Evolutionary conservation across 1,140 invertebrate species (phyloP).

Genomic region (Saccostrea glomerata): DNA sequence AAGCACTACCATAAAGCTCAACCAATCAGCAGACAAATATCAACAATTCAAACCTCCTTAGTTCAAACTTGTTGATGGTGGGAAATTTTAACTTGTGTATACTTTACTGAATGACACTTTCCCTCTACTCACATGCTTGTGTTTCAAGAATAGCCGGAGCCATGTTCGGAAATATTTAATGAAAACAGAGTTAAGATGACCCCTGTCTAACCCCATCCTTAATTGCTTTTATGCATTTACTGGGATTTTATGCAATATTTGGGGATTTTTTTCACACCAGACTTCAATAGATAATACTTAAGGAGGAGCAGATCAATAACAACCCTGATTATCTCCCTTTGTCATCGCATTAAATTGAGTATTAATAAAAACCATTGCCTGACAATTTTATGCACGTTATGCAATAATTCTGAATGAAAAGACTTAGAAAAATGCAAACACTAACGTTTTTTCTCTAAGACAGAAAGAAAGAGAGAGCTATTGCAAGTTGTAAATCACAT

Average conservation of each 20-base stretch:
- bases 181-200: neutral
- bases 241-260: constrained; percentile 14
- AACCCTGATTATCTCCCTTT: neutral
- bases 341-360: neutral
- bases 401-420: neutral
- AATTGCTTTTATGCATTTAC: constrained; percentile 9
- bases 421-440: neutral
- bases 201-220: neutral
- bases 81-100: constrained; percentile 18
- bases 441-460: neutral
- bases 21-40: constrained; percentile 25
- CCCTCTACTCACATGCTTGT: neutral
- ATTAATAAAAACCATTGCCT: neutral
- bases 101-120: constrained; percentile 6
- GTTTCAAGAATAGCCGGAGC: neutral
- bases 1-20: constrained; percentile 15
- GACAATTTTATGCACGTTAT: neutral
- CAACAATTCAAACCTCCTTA: neutral
- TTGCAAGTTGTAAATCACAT: too few relatives aligned
- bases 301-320: neutral
- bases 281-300: neutral
- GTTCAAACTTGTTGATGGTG: constrained; percentile 28
- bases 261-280: neutral
- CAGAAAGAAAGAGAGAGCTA: too few relatives aligned
- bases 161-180: neutral